Conservation (phyloP, 2,797 vertebrate species). For the Euthynnus affinis region DNA sequence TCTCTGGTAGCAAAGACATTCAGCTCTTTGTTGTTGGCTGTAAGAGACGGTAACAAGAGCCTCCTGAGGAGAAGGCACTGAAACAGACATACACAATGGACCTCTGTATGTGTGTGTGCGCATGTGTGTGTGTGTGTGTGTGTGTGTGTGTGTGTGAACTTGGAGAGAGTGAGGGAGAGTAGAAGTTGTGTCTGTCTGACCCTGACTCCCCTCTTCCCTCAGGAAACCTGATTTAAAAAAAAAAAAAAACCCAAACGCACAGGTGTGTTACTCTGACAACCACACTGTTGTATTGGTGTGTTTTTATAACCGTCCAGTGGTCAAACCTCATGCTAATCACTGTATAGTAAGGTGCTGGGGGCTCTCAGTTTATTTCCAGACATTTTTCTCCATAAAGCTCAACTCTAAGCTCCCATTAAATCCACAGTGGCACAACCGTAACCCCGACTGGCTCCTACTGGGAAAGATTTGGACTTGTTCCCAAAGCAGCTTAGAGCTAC, state of each 20-base stretch:
- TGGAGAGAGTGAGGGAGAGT: slow-evolving; percentile 30
- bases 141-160: slow-evolving; percentile 19
- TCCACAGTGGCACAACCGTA: slow-evolving; percentile 43
- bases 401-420: slow-evolving; percentile 35
- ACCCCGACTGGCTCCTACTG: slow-evolving; percentile 55
- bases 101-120: slow-evolving; percentile 58
- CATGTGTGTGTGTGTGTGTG: slow-evolving; percentile 39
- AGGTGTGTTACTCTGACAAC: slow-evolving; percentile 14
- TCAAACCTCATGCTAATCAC: slow-evolving; percentile 15
- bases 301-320: not conserved
- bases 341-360: not conserved
- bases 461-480: slow-evolving; percentile 60
- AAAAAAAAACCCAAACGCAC: not conserved
- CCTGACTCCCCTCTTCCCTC: slow-evolving; percentile 46
- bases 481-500: slow-evolving; percentile 76
- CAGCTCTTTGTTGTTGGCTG: slow-evolving; percentile 76
- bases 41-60: slow-evolving; percentile 77
- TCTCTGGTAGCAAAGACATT: slow-evolving; percentile 73
- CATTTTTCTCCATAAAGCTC: slow-evolving; percentile 43
- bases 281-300: slow-evolving; percentile 7
- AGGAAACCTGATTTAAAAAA: slow-evolving; percentile 30
- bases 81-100: slow-evolving; percentile 78
- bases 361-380: slow-evolving; percentile 47
- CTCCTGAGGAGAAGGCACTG: slow-evolving; percentile 67
- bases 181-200: slow-evolving; percentile 42